These are phyloP conservation scores for Gymnarchus niloticus DNA, from an alignment of 2,113 vertebrate species.

Conservation along the genomic window DNA sequence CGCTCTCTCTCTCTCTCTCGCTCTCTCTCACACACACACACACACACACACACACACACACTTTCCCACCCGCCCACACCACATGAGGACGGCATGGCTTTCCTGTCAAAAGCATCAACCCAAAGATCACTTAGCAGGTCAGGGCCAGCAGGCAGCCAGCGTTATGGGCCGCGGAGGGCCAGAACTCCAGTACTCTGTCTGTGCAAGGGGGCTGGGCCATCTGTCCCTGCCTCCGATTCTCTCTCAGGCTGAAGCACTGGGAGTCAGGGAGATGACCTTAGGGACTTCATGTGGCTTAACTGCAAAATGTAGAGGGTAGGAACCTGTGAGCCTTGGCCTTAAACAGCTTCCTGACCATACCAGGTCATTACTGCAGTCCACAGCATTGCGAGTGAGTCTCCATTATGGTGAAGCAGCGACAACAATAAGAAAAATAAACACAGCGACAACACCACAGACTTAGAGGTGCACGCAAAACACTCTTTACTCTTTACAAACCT, in stretches of 20 bases:
- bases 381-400: neutral
- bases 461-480: neutral
- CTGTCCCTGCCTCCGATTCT: neutral
- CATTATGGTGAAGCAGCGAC: neutral
- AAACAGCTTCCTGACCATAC: no score
- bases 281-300: neutral
- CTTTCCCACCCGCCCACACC: neutral
- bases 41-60: conserved; percentile 13
- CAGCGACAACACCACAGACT: no score
- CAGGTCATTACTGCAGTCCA: neutral
- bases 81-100: neutral
- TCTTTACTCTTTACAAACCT: neutral
- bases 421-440: neutral
- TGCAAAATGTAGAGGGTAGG: neutral
- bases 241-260: no score
- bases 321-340: no score
- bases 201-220: neutral
- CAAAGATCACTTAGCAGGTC: neutral
- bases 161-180: neutral
- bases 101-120: neutral
- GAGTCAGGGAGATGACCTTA: neutral
- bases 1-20: neutral
- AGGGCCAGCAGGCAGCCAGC: neutral
- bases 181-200: neutral
- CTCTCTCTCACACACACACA: neutral